Evolutionary conservation across 2,113 vertebrate genomes (phyloP), one percentile per base, ranked within the genome.

Genomic region (Nicator chloris): DNA sequence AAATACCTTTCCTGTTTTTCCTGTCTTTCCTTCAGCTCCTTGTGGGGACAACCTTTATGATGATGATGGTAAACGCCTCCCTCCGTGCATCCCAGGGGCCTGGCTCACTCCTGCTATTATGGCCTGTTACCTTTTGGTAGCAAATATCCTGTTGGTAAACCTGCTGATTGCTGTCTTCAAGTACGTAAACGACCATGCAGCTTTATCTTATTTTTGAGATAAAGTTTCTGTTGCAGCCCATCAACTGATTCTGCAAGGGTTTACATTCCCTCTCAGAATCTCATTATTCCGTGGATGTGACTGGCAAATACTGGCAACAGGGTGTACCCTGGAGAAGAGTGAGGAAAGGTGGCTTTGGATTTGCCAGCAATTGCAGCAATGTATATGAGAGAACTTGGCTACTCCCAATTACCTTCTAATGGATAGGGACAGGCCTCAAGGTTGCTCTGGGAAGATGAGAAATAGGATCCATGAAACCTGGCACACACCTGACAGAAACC

Each of bases 81-180:
- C 99, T 20, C 99, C 99, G 0, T 99, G 99, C 56, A 99, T 99
- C 93, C 99, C 99, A 0, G 99, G 99, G 2, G 99, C 99, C 70
- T 99, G 99, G 99, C 99, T 99, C 87, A 99, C 99, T 31, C 99
- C 99, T 2, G 99, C 99, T 75, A 98, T 99, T 80, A 99, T 99
- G 99, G 99, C 99, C 28, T 99, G 99, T 94, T 99, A 99, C 96
- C 98, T 99, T 4, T 97, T 99, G 14, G 99, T 99, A 15, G 99
- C 99, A 89, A 99, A 99, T 95, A 99, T 99, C 94, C 98, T 99
- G 23, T 97, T 99, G 88, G 99, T 99, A 89, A 99, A 99, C 97
- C 96, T 99, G 86, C 98, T 99, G 70, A 99, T 99, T 73, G 99
- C 99, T 7, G 99, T 99, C 61, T 99, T 99, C 97, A 99, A 99